Percentiles rank a stretch among this genome's conserved stretches.
Conservation (phyloP, 1,140 invertebrate genomes). For the Caenorhabditis inopinata region DNA sequence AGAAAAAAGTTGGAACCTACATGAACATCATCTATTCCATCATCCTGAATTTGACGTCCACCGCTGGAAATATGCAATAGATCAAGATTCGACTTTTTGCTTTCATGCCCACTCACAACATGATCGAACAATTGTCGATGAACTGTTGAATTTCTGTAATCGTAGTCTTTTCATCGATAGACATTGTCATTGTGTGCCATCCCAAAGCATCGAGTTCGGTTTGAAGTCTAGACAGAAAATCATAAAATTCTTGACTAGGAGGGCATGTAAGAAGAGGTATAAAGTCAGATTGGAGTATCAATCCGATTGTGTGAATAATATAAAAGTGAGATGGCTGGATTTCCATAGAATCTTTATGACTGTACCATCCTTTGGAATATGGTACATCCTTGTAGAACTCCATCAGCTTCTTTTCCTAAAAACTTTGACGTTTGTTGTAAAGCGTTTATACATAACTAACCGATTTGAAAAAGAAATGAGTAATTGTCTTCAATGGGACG, state of each 20-base stretch:
- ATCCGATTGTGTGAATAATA: background rate
- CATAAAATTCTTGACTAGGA: background rate
- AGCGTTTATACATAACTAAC: background rate
- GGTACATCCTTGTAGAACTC: slow-evolving; percentile 9
- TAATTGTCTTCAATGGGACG: background rate
- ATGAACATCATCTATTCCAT: background rate
- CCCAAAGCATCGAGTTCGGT: background rate
- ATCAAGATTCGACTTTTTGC: no score
- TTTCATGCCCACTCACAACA: background rate
- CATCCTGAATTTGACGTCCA: background rate
- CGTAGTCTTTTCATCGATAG: background rate
- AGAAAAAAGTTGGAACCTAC: background rate
- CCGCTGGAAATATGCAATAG: no score
- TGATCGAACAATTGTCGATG: background rate
- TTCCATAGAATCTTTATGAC: background rate
- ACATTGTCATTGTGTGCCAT: background rate
- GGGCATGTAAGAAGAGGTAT: background rate
- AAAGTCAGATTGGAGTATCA: background rate
- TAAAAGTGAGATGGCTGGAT: background rate
- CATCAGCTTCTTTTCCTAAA: background rate
- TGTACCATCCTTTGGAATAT: background rate
- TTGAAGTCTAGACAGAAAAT: background rate
- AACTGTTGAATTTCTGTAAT: background rate
- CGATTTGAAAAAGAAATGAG: background rate
- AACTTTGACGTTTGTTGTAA: no score